A percentile compares a stretch with the other conserved stretches of the same genome.
These are phyloP conservation scores for Notarius quadriscutis DNA, from an alignment of 2,113 vertebrate genomes.

Conservation along the genomic window DNA sequence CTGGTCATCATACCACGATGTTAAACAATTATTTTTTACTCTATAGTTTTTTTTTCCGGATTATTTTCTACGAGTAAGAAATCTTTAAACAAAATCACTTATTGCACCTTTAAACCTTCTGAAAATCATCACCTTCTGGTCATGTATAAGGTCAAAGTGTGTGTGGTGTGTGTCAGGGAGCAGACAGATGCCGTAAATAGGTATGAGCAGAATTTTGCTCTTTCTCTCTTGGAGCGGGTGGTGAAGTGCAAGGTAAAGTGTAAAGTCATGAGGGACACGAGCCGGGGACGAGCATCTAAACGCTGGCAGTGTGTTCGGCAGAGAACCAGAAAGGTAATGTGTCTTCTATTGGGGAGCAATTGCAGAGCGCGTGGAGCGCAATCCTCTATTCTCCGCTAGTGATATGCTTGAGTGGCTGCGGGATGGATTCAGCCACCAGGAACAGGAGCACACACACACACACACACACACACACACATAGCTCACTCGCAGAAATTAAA, in stretches of 20 bases:
- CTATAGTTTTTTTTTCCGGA: neutral
- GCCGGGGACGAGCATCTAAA: neutral
- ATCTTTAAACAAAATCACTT: neutral
- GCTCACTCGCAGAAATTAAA: constrained; percentile 75
- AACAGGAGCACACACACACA: constrained; percentile 67
- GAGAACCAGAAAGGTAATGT: constrained; percentile 78
- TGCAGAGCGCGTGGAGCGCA: constrained; percentile 73
- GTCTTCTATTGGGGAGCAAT: constrained; percentile 78
- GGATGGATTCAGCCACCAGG: constrained; percentile 71
- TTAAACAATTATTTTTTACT: neutral
- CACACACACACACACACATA: constrained; percentile 53
- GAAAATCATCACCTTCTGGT: neutral
- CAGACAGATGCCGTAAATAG: neutral
- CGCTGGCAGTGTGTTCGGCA: constrained; percentile 26
- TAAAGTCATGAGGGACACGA: neutral
- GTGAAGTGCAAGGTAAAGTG: neutral
- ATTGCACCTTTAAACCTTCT: neutral
- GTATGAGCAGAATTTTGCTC: neutral
- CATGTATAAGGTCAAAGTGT: neutral
- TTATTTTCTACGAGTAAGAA: neutral
- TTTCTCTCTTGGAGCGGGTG: neutral
- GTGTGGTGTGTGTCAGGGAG: neutral
- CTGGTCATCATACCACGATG: neutral
- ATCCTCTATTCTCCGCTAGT: constrained; percentile 74
- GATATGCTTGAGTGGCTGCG: constrained; percentile 76